Percentiles rank a stretch among this genome's conserved stretches.
Conservation (phyloP, 1,140 invertebrate genomes). For the Charaxes varanes region DNA sequence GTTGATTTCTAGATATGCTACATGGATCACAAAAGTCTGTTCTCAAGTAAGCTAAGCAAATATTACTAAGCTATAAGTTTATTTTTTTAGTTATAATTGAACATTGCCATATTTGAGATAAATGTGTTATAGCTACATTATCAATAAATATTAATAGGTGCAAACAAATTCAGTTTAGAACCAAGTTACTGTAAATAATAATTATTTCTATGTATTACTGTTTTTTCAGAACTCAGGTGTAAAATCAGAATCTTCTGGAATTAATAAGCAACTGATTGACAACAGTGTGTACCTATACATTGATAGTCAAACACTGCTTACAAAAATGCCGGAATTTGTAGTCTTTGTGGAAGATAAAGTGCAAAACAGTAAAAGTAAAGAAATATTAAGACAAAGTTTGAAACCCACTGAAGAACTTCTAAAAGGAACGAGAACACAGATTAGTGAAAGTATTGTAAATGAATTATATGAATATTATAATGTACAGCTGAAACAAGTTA, state of each 20-base stretch:
- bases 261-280: slow-evolving; percentile 47
- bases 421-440: slow-evolving; percentile 63
- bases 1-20: slow-evolving; percentile 83
- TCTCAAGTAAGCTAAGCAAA: slow-evolving; percentile 57
- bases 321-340: slow-evolving; percentile 66
- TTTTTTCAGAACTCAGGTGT: slow-evolving; percentile 30
- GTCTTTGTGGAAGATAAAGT: slow-evolving; percentile 63
- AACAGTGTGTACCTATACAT: slow-evolving; percentile 53
- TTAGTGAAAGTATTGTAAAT: slow-evolving; percentile 76
- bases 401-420: slow-evolving; percentile 70
- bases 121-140: too few relatives aligned
- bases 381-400: slow-evolving; percentile 59
- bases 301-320: slow-evolving; percentile 40
- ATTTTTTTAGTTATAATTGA: too few relatives aligned
- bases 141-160: too few relatives aligned
- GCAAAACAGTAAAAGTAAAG: slow-evolving; percentile 36
- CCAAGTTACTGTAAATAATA: neutral
- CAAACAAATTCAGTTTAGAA: too few relatives aligned
- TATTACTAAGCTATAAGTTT: too few relatives aligned
- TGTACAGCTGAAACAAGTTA: slow-evolving; percentile 82
- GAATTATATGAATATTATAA: slow-evolving; percentile 75
- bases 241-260: slow-evolving; percentile 36
- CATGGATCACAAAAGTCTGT: slow-evolving; percentile 77
- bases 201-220: slow-evolving; percentile 3
- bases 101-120: too few relatives aligned